Conservation (phyloP, 1,140 invertebrate species). For the Habropoda laboriosa region DNA sequence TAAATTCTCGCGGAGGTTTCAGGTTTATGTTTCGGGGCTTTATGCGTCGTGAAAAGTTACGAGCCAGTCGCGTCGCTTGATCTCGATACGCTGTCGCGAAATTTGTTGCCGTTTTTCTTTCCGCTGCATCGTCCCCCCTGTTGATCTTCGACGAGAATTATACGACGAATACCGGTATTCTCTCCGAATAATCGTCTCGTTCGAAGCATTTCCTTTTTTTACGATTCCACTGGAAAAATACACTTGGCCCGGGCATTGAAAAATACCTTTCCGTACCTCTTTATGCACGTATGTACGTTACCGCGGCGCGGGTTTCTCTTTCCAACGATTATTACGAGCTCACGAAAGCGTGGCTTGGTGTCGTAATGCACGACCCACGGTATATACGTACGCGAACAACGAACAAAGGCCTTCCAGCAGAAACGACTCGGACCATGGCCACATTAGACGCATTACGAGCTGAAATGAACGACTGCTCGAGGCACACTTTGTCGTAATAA, state of each 20-base stretch:
- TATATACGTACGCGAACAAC: conserved; percentile 32
- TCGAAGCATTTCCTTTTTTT: background rate
- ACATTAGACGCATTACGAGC: conserved; percentile 63
- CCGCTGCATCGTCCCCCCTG: background rate
- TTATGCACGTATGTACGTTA: too few species aligned
- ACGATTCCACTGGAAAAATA: too few species aligned
- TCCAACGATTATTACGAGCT: conserved; percentile 22
- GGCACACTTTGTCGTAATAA: conserved; percentile 53
- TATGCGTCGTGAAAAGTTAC: conserved; percentile 42
- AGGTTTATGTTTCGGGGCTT: conserved; percentile 45
- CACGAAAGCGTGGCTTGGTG: background rate
- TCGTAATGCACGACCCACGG: conserved; percentile 41
- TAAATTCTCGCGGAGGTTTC: conserved; percentile 52
- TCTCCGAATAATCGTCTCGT: background rate
- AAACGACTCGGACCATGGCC: conserved; percentile 53
- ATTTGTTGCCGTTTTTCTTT: conserved; percentile 4
- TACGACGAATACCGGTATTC: too few species aligned
- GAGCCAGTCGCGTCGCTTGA: conserved; percentile 11
- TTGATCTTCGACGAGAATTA: conserved; percentile 1
- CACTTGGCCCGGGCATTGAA: background rate
- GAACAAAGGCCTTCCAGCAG: conserved; percentile 55
- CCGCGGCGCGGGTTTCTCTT: background rate
- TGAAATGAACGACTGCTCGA: conserved; percentile 52
- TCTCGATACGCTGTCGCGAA: conserved; percentile 30
- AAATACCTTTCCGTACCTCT: conserved; percentile 11